Conservation (phyloP, 2,113 vertebrate genomes). For the Oceanodroma tethys region DNA sequence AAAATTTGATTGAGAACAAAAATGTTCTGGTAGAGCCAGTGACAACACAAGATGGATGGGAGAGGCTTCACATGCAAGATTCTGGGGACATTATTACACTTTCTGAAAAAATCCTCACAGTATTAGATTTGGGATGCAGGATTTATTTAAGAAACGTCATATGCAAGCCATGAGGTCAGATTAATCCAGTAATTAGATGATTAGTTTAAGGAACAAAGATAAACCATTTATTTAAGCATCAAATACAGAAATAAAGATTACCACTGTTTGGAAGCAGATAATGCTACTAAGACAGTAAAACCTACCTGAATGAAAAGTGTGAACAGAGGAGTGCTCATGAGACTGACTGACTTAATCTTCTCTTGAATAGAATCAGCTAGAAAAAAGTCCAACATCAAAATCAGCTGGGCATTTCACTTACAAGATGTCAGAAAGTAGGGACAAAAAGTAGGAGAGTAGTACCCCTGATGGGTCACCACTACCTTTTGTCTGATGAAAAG, state of each 20-base stretch:
- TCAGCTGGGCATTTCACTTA: not conserved
- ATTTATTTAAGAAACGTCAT: not conserved
- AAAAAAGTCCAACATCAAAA: not conserved
- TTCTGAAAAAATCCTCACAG: not conserved
- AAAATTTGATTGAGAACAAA: not conserved
- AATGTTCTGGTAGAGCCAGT: not conserved
- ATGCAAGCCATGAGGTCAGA: not conserved
- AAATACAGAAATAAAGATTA: not conserved
- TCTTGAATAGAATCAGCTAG: slow-evolving; percentile 71
- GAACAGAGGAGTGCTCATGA: slow-evolving; percentile 79
- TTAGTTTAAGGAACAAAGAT: not conserved
- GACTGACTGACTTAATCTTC: not conserved
- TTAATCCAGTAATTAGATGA: not conserved
- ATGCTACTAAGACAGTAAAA: not conserved
- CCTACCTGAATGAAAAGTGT: slow-evolving; percentile 78
- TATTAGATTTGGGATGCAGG: not conserved
- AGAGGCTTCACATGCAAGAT: not conserved
- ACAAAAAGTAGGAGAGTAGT: not conserved
- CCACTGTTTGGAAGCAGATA: not conserved
- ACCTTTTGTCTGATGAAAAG: slow-evolving; percentile 64
- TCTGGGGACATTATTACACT: not conserved
- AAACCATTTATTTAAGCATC: not conserved
- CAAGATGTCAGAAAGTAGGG: not conserved
- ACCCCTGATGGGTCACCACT: not conserved
- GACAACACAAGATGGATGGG: not conserved